A percentile compares a stretch with the other conserved stretches of the same genome.
Evolutionary conservation across 2,113 vertebrate genomes (phyloP).

Genomic region (Uropsilus gracilis): DNA sequence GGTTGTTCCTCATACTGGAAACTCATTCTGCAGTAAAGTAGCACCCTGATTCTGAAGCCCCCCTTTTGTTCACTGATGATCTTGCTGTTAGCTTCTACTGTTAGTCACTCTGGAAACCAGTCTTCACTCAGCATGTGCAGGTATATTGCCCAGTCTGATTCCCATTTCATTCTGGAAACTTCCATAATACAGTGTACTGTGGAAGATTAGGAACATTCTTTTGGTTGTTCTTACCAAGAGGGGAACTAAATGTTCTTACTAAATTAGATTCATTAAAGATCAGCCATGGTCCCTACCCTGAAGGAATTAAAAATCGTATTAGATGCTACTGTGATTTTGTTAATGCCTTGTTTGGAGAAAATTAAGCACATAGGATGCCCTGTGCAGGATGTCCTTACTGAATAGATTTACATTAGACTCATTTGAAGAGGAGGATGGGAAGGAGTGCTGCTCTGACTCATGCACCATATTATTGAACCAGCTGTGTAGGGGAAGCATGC

Average conservation of each 20-base stretch:
- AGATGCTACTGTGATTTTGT: conserved; percentile 65
- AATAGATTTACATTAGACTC: conserved; percentile 35
- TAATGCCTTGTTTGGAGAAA: conserved; percentile 70
- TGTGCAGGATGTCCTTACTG: conserved; percentile 22
- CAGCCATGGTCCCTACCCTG: conserved; percentile 52
- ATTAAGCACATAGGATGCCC: conserved; percentile 43
- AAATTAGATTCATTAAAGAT: conserved; percentile 57
- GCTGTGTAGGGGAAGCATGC: background rate
- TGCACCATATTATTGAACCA: background rate
- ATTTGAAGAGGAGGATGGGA: background rate
- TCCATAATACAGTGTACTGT: background rate
- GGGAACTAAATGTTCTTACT: background rate
- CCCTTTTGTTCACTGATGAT: too few species aligned
- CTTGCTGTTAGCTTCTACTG: background rate
- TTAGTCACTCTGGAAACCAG: background rate
- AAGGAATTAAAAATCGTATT: conserved; percentile 67
- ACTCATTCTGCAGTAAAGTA: background rate
- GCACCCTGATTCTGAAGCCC: background rate
- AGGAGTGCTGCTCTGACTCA: background rate
- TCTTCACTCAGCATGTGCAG: background rate
- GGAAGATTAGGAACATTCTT: background rate
- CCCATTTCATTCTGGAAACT: background rate
- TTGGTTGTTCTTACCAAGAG: conserved; percentile 23
- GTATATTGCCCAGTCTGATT: background rate
- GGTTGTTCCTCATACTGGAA: background rate